Evolutionary conservation across 2,888 invertebrate species (phyloP), one percentile per base, ranked within the genome.

Genomic region (Hypselothyrea guttata): DNA sequence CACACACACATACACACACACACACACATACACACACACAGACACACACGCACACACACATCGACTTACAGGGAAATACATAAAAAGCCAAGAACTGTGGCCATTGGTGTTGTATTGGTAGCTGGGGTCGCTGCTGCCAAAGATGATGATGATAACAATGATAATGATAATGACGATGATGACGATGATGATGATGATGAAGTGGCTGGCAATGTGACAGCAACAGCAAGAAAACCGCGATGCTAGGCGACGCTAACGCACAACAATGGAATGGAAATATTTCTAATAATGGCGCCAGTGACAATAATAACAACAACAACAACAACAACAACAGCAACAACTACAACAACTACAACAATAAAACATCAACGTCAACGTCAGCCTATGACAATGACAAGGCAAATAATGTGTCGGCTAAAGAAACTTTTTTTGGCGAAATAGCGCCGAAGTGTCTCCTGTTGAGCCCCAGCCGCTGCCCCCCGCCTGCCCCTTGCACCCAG

Each of bases 141-240:
- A 16, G 15, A 9, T 15, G 45, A 8, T 34, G 13, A 7, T 30
- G 22, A 38, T 60, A 13, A 37, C 22, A 31, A 15, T 46, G 55
- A 33, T 61, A 63, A 27, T 45, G 45, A 35, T 62, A 28, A 51
- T 47, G 45, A 42, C 46, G 51, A 42, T 4, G 45, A n/a, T 22
- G 41, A 13, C 48, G 51, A 46, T 57, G 71, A 34, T 67, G 71
- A 68, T 53, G 55, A 77, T 72, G 76, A 75, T 73, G 67, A 78
- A 72, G 75, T 78, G 76, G 67, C 70, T 54, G 63, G 77, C 64
- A 62, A 69, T 78, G 82, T 82, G 79, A 75, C 79, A 75, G 82
- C 66, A 61, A 61, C 54, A 75, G 64, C 57, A 75, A 67, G 66
- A 78, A 69, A 60, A 56, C 34, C 60, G 70, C 70, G 71, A 59